phyloP scores from a whole-genome alignment of 2,113 vertebrate species.

The Rhea pennata region DNA sequence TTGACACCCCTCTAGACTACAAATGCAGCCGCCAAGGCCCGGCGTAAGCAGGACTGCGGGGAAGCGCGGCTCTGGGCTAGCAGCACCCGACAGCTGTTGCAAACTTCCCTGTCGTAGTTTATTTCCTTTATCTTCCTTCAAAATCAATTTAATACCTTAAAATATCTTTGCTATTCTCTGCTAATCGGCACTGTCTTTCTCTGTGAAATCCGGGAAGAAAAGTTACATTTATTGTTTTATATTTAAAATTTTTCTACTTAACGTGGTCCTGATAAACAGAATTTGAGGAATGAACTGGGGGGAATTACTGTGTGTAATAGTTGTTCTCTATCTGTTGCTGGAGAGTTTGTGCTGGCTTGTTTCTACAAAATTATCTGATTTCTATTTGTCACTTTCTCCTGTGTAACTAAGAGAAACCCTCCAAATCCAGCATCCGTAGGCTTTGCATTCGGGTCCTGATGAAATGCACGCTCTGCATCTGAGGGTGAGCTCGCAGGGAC shows the following conservation, averaged over 20 bases:
- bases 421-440: not conserved
- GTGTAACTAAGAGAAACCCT: too few relatives aligned
- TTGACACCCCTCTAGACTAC: accelerated
- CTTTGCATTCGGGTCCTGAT: accelerated
- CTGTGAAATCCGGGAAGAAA: not conserved
- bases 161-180: not conserved
- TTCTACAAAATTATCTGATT: not conserved
- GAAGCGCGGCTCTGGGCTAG: not conserved
- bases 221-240: not conserved
- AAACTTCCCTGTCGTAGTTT: not conserved
- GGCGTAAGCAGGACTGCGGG: not conserved
- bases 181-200: not conserved
- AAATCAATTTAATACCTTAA: accelerated
- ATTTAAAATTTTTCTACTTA: not conserved
- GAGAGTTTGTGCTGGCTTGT: not conserved
- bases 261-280: not conserved
- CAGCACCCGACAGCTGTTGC: not conserved
- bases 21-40: accelerated
- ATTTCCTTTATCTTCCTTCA: not conserved
- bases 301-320: not conserved
- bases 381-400: not conserved
- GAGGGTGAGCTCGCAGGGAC: accelerated
- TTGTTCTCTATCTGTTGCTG: accelerated
- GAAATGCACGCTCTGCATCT: accelerated
- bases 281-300: not conserved